A percentile compares a stretch with the other conserved stretches of the same genome.
phyloP scores from a whole-genome alignment of 1,140 invertebrate species.

The Trinorchestia longiramus region DNA sequence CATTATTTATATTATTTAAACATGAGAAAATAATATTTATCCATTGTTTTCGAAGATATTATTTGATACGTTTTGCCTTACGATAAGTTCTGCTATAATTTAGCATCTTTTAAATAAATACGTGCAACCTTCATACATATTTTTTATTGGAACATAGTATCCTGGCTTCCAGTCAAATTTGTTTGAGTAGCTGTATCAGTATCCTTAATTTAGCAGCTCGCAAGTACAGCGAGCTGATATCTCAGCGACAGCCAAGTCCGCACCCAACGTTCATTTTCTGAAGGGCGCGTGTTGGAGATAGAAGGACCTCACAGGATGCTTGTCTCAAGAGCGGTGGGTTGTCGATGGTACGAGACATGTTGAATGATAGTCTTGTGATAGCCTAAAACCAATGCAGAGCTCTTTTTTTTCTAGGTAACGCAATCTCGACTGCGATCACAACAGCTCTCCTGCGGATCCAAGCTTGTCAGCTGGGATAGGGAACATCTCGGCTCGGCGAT shows the following conservation, averaged over 20 bases:
- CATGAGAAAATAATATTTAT: no score
- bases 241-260: background rate
- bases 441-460: background rate
- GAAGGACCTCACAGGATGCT: conserved; percentile 42
- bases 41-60: no score
- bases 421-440: background rate
- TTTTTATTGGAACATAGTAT: background rate
- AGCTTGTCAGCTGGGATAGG: conserved; percentile 19
- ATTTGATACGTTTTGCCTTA: background rate
- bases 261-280: background rate
- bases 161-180: background rate
- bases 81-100: background rate
- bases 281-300: background rate
- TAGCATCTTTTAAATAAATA: background rate
- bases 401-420: conserved; percentile 2
- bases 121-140: background rate
- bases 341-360: conserved; percentile 19
- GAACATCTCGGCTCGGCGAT: background rate
- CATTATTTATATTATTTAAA: no score
- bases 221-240: background rate
- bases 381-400: conserved; percentile 38
- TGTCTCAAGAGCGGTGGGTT: background rate
- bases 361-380: conserved; percentile 49
- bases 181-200: background rate
- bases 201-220: background rate